Evolutionary conservation across 35 echinoderm and acorn worm genomes (phyloP).

Genomic region (Ptychodera flava): DNA sequence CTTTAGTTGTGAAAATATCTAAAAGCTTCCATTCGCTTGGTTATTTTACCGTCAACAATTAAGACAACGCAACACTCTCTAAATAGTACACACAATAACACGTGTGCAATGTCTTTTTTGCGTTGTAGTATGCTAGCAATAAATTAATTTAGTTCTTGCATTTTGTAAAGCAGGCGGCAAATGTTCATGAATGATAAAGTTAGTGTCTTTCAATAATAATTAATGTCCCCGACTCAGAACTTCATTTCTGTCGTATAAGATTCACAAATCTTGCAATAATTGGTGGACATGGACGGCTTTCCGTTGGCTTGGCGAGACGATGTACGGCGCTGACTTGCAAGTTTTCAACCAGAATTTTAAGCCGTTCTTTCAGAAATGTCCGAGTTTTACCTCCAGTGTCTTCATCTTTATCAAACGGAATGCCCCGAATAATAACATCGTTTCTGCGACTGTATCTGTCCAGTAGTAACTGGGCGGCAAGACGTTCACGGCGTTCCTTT

Average conservation of each 20-base stretch:
- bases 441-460: background rate
- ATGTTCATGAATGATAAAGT: background rate
- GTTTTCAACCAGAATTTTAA: background rate
- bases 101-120: background rate
- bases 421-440: background rate
- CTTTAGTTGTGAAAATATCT: too few species aligned
- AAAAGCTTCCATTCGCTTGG: background rate
- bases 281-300: background rate
- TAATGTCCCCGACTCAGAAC: background rate
- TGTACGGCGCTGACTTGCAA: background rate
- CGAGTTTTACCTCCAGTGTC: background rate
- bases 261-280: background rate
- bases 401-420: background rate
- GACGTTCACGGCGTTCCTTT: background rate
- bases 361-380: background rate
- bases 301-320: background rate
- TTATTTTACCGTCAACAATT: background rate
- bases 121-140: background rate
- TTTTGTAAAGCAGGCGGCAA: background rate
- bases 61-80: background rate
- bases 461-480: background rate
- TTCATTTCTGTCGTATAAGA: background rate
- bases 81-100: background rate
- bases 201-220: background rate
- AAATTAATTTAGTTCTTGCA: background rate